Base-by-base conservation (phyloP, 1,140 invertebrate genomes). In the Drosophila burlai region DNA sequence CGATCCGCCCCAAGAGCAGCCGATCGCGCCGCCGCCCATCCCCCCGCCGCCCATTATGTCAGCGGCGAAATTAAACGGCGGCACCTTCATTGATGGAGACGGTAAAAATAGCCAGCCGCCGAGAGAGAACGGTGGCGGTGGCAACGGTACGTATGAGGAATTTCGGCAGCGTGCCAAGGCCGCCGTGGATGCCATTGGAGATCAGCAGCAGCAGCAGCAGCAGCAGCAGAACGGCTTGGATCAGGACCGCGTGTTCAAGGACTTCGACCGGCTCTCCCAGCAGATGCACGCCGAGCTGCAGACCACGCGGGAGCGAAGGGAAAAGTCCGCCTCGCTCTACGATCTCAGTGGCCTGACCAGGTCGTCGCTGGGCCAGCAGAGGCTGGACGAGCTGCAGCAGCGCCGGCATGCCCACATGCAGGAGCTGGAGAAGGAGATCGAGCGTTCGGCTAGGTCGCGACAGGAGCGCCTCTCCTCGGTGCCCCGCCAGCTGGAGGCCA, bases 151-250 rank as follows among this genome's bases (percentile, higher is more conserved):
- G 74, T 92, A 92, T 78, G 92, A 93, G 69, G 92, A 93, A 93
- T 93, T 90, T 93, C 69, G 92, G 92, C 92, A 92, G 79, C 90
- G 84, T 91, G 92, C 92, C 92, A 93, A 93, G 58, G 92, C 79
- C 61, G 81, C 90, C 11, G 80, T 90, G 31, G 86, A 74, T 58
- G 80, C 81, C 46, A 69, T 77, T 57, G 73, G 60, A 64, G 68
- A 46, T 26, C 62, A 55, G 16, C 49, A 42, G 46, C 47, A 47
- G 46, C 47, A 47, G 21, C 65, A 36, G 21, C 52, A 38, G 10
- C 49, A 16, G 36, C 49, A 45, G 46, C 67, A 78, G 29, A 81
- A 80, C 49, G 72, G 67, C 55, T 76, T 91, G 75, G 86, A 93
- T 50, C 83, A 84, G 60, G 90, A 93, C 54, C 87, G 81, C 55